Percentiles rank a stretch among this genome's conserved stretches.
These are phyloP conservation scores for Rhopalosiphum padi DNA, from an alignment of 1,140 invertebrate species.

Conservation along the genomic window DNA sequence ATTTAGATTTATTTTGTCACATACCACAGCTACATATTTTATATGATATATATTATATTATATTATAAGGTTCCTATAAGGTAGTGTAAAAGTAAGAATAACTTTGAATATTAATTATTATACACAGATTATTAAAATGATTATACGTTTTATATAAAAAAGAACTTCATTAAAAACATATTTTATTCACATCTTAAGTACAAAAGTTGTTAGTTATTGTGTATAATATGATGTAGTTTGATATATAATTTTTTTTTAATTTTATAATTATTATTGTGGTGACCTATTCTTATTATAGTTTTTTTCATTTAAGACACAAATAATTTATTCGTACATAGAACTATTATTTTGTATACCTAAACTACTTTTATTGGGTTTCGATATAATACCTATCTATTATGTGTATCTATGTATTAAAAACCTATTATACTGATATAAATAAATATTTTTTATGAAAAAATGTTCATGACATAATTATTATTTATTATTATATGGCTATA, in stretches of 20 bases:
- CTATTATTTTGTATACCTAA: not conserved
- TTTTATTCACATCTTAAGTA: no score
- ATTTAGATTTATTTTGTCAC: not conserved
- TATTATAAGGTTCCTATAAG: not conserved
- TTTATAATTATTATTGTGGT: not conserved
- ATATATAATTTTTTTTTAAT: not conserved
- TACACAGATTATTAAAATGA: not conserved
- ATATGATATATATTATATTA: not conserved
- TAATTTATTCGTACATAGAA: not conserved
- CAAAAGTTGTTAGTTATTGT: no score
- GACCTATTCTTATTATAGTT: not conserved
- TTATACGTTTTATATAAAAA: not conserved
- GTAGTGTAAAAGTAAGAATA: not conserved
- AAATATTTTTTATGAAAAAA: not conserved
- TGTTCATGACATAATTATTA: not conserved
- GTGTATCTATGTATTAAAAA: no score
- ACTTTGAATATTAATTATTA: not conserved
- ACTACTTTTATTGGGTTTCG: not conserved
- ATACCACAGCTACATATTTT: not conserved
- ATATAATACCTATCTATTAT: no score
- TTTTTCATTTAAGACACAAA: not conserved
- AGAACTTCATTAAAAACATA: not conserved
- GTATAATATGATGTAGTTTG: no score
- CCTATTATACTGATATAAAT: not conserved
- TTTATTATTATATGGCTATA: not conserved